phyloP scores from a whole-genome alignment of 2,797 vertebrate genomes.

The Pipistrellus pipistrellus region DNA sequence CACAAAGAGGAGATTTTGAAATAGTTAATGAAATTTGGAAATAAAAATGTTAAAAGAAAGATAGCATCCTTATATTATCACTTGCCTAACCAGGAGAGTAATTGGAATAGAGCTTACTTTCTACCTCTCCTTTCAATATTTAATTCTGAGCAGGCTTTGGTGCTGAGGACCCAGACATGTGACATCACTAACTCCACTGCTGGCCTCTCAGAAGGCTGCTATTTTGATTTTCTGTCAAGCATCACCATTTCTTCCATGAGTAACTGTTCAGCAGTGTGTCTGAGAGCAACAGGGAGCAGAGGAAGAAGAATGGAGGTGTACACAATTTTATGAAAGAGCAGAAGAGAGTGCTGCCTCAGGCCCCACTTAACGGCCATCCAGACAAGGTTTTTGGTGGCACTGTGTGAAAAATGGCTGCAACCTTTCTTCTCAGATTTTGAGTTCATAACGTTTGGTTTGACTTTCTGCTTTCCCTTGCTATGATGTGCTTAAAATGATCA shows the following conservation, averaged over 20 bases:
- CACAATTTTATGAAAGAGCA: not conserved
- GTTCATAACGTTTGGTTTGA: not conserved
- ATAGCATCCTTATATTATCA: not conserved
- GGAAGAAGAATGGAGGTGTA: not conserved
- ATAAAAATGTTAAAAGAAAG: not conserved
- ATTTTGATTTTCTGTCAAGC: not conserved
- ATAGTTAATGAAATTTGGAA: constrained; percentile 30
- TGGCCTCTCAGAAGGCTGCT: not conserved
- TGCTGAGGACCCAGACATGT: not conserved
- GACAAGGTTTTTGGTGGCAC: not conserved
- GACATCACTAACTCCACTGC: not conserved
- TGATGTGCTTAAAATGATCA: constrained; percentile 55
- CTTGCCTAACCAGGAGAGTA: not conserved
- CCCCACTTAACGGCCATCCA: not conserved
- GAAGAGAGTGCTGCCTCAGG: not conserved
- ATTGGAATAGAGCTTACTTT: rapidly evolving
- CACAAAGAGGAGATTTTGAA: not conserved
- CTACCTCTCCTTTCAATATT: not conserved
- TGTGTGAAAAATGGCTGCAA: not conserved
- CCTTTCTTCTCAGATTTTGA: not conserved
- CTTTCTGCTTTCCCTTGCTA: constrained; percentile 30
- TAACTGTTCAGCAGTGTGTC: not conserved
- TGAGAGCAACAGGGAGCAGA: not conserved
- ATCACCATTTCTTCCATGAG: not conserved
- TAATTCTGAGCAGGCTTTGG: not conserved